Percentiles rank a stretch among this genome's conserved stretches.
These are phyloP conservation scores for Ypsolopha sequella DNA, from an alignment of 2,888 invertebrate genomes.

Conservation along the genomic window DNA sequence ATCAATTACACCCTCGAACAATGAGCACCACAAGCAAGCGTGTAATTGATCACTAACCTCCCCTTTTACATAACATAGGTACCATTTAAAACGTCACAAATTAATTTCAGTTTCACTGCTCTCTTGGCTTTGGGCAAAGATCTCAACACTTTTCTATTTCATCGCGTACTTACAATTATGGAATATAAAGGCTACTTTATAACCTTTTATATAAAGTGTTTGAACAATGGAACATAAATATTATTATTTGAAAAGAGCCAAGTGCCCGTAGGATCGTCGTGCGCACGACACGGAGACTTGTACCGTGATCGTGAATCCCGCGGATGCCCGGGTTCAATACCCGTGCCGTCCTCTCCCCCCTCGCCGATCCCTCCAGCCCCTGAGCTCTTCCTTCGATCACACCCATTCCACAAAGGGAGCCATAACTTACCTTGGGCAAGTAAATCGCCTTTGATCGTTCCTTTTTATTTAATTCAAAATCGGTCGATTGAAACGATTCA, in stretches of 20 bases:
- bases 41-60: too few species aligned
- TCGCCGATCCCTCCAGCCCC: background rate
- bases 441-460: slow-evolving; percentile 3
- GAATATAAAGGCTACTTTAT: background rate
- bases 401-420: slow-evolving; percentile 2
- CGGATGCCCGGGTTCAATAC: slow-evolving; percentile 56
- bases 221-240: slow-evolving; percentile 10
- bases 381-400: slow-evolving; percentile 3
- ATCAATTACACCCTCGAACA: too few species aligned
- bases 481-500: slow-evolving; percentile 3
- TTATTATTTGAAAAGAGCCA: slow-evolving; percentile 8
- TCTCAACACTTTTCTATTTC: background rate
- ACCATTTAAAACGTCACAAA: too few species aligned
- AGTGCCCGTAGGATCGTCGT: slow-evolving; percentile 11
- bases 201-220: slow-evolving; percentile 2
- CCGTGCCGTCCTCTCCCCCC: slow-evolving; percentile 24
- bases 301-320: slow-evolving; percentile 27
- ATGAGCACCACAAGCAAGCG: too few species aligned
- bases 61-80: too few species aligned
- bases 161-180: background rate
- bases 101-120: too few species aligned
- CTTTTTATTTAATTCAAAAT: slow-evolving; percentile 3
- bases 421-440: slow-evolving; percentile 5
- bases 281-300: slow-evolving; percentile 3
- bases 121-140: background rate